Evolutionary conservation across 1,140 invertebrate genomes (phyloP), one percentile per base, ranked within the genome.

Genomic region (Leucophenga varia): DNA sequence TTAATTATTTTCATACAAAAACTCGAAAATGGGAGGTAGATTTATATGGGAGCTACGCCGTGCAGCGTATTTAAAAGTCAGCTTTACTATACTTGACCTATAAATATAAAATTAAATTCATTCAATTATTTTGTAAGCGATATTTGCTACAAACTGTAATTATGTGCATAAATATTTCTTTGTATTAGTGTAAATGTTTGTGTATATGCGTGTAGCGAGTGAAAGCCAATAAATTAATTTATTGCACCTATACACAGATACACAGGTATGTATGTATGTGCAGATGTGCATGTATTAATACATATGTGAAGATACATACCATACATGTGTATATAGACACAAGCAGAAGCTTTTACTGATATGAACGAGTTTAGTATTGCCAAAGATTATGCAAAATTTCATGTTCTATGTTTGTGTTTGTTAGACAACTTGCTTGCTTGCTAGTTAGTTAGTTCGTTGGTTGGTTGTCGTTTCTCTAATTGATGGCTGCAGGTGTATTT

Each of bases 401-500:
- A 6, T 25, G 22, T 25, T 25, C 5, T 25, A 10, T 25, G 22
- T 25, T 5, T 25, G 22, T 25, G 22, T 25, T 6, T 25, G 5
- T 25, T 6, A 25, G 22, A 10, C 22, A 25, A 10, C 10, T 25
- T 25, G 22, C 22, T 25, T 6, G 22, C 10, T 25, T 25, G 22
- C 22, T 25, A 25, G 22, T 25, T 25, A 25, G n/a, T n/a, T n/a
- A n/a, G n/a, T n/a, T n/a, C 36, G 46, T 45, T 30, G 44, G 50
- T 52, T 50, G 32, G 36, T 43, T 53, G 59, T 59, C 67, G 56
- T 67, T 59, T 67, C 59, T 59, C 68, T 67, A 67, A 67, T 67
- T 67, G 64, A 67, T 67, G 64, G 63, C 64, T 67, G 63, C 64
- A 67, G 63, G 64, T 67, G 63, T 67, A 67, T 67, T 67, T 67